Evolutionary conservation across 2,888 invertebrate genomes (phyloP).

Genomic region (Nymphalis urticae): DNA sequence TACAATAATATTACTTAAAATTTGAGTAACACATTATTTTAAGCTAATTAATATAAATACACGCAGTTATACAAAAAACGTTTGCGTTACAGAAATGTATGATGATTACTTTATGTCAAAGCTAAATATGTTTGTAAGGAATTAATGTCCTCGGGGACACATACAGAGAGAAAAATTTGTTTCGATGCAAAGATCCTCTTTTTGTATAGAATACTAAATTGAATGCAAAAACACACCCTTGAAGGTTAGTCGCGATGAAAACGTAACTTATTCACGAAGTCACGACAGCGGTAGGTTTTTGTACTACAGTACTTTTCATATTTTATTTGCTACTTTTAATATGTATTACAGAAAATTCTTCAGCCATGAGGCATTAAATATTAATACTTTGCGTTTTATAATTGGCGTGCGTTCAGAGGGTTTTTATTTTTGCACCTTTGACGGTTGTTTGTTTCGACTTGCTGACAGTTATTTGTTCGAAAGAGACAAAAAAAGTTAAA

Average conservation of each 20-base stretch:
- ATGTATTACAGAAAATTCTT: constrained; percentile 10
- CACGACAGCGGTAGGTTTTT: constrained; percentile 21
- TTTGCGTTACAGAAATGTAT: constrained; percentile 1
- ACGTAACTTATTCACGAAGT: constrained; percentile 22
- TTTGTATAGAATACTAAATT: constrained; percentile 24
- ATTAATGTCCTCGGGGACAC: constrained; percentile 11
- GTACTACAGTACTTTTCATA: constrained; percentile 9
- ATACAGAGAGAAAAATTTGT: constrained; percentile 18
- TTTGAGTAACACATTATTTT: too few relatives aligned
- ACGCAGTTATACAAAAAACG: neutral
- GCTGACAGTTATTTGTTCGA: neutral
- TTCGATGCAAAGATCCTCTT: constrained; percentile 15
- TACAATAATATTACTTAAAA: too few relatives aligned
- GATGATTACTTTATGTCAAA: constrained; percentile 4
- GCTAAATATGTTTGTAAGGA: constrained; percentile 19
- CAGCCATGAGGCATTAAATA: neutral
- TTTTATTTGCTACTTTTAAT: constrained; percentile 19
- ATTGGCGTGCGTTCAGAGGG: neutral
- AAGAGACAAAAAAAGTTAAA: neutral
- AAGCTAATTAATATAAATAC: too few relatives aligned
- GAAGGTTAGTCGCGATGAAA: constrained; percentile 24
- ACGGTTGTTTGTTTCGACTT: neutral
- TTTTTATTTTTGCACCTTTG: neutral
- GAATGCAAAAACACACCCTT: constrained; percentile 18
- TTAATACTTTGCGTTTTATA: constrained; percentile 8